phyloP scores from a whole-genome alignment of 2,797 vertebrate species.

The Oreochromis grahami region DNA sequence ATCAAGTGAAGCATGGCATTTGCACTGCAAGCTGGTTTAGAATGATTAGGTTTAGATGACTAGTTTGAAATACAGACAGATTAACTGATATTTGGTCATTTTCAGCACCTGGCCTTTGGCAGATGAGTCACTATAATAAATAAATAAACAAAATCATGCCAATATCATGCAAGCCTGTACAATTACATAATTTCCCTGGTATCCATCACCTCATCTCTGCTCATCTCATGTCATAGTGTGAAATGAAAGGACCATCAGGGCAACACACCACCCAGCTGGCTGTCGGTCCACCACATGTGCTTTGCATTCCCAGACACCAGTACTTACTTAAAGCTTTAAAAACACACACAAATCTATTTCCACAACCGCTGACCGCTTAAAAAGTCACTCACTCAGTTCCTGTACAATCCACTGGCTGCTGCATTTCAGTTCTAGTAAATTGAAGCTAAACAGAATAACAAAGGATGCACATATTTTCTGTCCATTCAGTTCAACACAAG shows the following conservation, averaged over 20 bases:
- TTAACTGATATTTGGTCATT: conserved; percentile 6
- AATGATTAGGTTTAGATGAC: background rate
- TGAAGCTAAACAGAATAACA: background rate
- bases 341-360: conserved; percentile 49
- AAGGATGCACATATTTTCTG: background rate
- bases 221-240: conserved; percentile 22
- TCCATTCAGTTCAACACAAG: background rate
- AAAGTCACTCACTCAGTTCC: conserved; percentile 10
- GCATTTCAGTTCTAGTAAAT: background rate
- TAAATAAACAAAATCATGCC: background rate
- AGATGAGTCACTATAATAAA: background rate
- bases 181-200: conserved; percentile 35
- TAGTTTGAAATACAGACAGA: background rate
- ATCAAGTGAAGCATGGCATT: background rate
- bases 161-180: conserved; percentile 3
- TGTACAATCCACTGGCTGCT: background rate
- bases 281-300: conserved; percentile 44
- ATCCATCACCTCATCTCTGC: conserved; percentile 39
- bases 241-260: conserved; percentile 10
- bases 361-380: conserved; percentile 31
- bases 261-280: conserved; percentile 6
- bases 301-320: conserved; percentile 63
- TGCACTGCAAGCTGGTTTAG: background rate
- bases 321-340: conserved; percentile 47
- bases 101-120: background rate